Base-by-base conservation (phyloP, 2,888 invertebrate species). In the Dendrolimus houi region DNA sequence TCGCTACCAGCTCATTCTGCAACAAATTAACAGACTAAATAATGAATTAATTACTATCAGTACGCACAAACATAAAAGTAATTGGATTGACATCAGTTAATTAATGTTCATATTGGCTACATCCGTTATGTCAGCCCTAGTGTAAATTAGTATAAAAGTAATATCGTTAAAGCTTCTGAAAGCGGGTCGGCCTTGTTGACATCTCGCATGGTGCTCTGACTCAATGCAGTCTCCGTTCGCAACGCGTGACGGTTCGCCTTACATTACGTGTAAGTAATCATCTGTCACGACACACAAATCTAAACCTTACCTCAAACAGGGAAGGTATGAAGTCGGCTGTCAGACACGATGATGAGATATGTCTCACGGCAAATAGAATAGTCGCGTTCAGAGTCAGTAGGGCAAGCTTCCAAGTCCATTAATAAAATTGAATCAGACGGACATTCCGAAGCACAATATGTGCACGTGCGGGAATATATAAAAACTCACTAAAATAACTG, bases 361-460 rank as follows among this genome's bases (percentile, higher is more conserved):
- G 79, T 76, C 74, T 75, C 70, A 78, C 81, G 79, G 77, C 81
- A 78, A 80, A 86, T 79, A 84, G 84, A 87, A 83, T 75, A 70
- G 78, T 72, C 71, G 75, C 79, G 81, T 83, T 83, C 83, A 77
- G 77, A 85, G 85, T 89, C 87, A 88, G 79, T 85, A 76, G 90
- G 90, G 90, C 89, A 90, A 87, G 77, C 83, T 84, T 87, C 90
- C 90, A 90, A 89, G 79, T 89, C 90, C 90, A 89, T 90, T 90
- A 88, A 89, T 90, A 90, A 90, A 84, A 89, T 89, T 86, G 90
- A 90, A 89, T 88, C 90, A 88, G 84, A 82, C 85, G 79, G 83
- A 85, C 86, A 88, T 90, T 87, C 88, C 86, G 76, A 70, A 74
- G 81, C 83, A 87, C 85, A 85, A 84, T 79, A 78, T 84, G 79